A percentile compares a stretch with the other conserved stretches of the same genome.
phyloP scores from a whole-genome alignment of 2,113 vertebrate genomes.

The Mionectes macconnelli region DNA sequence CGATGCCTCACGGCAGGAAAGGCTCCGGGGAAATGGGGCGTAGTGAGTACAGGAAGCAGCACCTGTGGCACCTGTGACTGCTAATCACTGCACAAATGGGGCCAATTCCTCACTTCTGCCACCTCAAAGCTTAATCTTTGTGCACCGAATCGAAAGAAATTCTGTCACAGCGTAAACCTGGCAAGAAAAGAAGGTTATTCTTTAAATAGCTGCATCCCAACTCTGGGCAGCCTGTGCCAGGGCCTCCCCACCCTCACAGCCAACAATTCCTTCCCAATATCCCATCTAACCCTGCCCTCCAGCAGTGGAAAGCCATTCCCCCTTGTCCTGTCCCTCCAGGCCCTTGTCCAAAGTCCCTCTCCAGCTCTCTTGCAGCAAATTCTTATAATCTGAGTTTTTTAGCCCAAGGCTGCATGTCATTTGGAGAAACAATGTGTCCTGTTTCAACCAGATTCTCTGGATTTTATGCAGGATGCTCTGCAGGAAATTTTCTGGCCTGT shows the following conservation, averaged over 20 bases:
- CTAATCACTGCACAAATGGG: neutral
- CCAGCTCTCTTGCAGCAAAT: neutral
- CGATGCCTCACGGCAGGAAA: neutral
- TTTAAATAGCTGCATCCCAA: neutral
- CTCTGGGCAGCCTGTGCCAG: neutral
- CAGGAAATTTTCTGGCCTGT: neutral
- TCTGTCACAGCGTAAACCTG: neutral
- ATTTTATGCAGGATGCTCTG: neutral
- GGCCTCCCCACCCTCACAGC: neutral
- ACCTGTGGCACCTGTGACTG: neutral
- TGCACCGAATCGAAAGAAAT: neutral
- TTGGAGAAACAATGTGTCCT: neutral
- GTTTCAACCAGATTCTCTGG: neutral
- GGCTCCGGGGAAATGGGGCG: neutral
- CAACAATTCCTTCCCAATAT: neutral
- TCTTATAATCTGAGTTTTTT: rapidly evolving
- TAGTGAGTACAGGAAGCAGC: neutral
- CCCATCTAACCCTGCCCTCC: neutral
- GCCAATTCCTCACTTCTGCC: neutral
- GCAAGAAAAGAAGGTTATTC: neutral
- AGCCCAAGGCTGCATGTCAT: neutral
- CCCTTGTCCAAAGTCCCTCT: neutral
- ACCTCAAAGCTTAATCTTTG: neutral
- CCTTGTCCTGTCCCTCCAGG: neutral
- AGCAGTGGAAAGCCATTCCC: neutral